Evolutionary conservation across 2,888 invertebrate species (phyloP).

Genomic region (Hyles lineata): DNA sequence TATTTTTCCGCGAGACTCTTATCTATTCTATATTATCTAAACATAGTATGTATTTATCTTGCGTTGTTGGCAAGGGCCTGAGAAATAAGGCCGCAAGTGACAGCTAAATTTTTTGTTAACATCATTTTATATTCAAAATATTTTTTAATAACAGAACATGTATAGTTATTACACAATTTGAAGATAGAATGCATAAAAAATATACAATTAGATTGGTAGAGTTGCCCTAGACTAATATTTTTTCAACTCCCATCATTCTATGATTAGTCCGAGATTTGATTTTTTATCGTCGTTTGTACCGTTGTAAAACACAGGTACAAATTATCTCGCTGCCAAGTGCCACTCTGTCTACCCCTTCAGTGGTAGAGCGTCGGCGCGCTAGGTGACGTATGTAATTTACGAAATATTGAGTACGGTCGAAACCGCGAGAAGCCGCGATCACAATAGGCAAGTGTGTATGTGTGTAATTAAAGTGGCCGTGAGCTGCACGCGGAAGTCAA

Average conservation of each 20-base stretch:
- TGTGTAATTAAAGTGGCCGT: slow-evolving; percentile 62
- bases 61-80: slow-evolving; percentile 7
- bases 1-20: slow-evolving; percentile 32
- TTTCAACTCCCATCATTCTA: too few species aligned
- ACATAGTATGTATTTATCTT: slow-evolving; percentile 11
- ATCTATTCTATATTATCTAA: slow-evolving; percentile 29
- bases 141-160: too few species aligned
- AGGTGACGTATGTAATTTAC: neutral
- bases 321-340: too few species aligned
- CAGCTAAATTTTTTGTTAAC: neutral
- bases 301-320: too few species aligned
- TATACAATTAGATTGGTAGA: too few species aligned
- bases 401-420: neutral
- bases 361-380: neutral
- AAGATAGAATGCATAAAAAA: too few species aligned
- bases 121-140: neutral
- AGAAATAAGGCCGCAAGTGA: neutral
- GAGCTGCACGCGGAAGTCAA: slow-evolving; percentile 75
- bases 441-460: slow-evolving; percentile 27
- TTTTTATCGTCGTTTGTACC: too few species aligned
- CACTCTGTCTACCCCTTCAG: too few species aligned
- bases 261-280: too few species aligned
- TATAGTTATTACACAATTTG: too few species aligned
- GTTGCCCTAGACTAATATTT: too few species aligned
- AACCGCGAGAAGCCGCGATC: slow-evolving; percentile 23